These are phyloP conservation scores for Eubasilissa splendida DNA, from an alignment of 2,888 invertebrate species.

Conservation along the genomic window DNA sequence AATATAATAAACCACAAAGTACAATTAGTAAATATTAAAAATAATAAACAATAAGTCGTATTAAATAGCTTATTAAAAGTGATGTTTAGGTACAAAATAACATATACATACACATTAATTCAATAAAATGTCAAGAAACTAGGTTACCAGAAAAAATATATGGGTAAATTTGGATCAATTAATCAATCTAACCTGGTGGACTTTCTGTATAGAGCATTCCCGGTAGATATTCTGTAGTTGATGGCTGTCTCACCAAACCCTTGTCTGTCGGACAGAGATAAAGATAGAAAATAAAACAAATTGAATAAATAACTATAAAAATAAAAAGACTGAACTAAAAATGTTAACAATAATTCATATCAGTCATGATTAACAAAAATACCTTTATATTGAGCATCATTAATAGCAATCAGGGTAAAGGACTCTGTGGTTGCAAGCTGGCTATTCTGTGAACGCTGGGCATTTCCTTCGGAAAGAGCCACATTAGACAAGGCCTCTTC, in stretches of 20 bases:
- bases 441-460: conserved; percentile 60
- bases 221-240: conserved; percentile 92
- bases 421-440: conserved; percentile 46
- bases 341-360: background rate
- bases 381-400: conserved; percentile 56
- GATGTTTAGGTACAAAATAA: no score
- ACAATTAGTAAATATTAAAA: no score
- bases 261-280: conserved; percentile 68
- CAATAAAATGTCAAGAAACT: background rate
- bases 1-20: no score
- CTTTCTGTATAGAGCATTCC: conserved; percentile 90
- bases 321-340: background rate
- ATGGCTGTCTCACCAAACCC: conserved; percentile 78
- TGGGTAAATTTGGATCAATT: no score
- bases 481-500: conserved; percentile 68
- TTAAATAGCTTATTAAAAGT: no score
- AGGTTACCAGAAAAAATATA: conserved; percentile 30
- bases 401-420: conserved; percentile 53
- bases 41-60: no score
- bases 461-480: conserved; percentile 62
- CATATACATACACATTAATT: background rate
- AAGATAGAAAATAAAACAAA: background rate
- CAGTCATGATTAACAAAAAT: background rate
- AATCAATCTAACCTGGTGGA: conserved; percentile 72
- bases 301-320: background rate